These are phyloP conservation scores for Congeria kusceri DNA, from an alignment of 2,888 invertebrate species.

Conservation along the genomic window DNA sequence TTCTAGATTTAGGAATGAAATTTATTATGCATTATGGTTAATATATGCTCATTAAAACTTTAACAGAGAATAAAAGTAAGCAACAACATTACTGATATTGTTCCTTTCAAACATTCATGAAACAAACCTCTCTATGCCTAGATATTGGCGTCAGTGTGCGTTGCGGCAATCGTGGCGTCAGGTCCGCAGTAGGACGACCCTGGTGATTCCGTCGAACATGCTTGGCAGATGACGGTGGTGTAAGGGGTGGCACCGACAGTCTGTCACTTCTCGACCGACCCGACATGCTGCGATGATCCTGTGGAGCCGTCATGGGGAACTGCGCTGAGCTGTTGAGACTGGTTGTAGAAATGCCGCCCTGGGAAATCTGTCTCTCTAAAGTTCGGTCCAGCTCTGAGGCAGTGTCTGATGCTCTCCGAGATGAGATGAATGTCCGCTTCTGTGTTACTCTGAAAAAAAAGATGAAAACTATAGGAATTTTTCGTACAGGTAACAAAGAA, in stretches of 20 bases:
- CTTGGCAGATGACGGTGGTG: neutral
- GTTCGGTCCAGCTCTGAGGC: conserved; percentile 44
- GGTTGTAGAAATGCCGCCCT: neutral
- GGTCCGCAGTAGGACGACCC: conserved; percentile 47
- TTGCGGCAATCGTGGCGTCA: conserved; percentile 16
- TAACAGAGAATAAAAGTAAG: too few relatives aligned
- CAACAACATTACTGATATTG: too few relatives aligned
- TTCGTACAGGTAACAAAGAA: too few relatives aligned
- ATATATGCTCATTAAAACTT: too few relatives aligned
- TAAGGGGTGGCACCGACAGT: neutral
- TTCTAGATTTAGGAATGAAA: too few relatives aligned
- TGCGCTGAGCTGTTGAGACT: neutral
- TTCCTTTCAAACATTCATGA: too few relatives aligned
- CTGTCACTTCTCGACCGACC: too few relatives aligned
- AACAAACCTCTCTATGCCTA: conserved; percentile 24
- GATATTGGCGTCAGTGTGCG: conserved; percentile 35
- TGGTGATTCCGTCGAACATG: conserved; percentile 14
- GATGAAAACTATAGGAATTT: too few relatives aligned
- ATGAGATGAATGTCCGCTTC: conserved; percentile 37
- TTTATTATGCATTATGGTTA: too few relatives aligned
- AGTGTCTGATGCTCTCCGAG: conserved; percentile 29
- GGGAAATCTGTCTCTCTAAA: conserved; percentile 21
- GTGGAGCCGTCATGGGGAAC: conserved; percentile 6
- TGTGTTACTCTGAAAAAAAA: conserved; percentile 32
- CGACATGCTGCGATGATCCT: conserved; percentile 1